phyloP scores from a whole-genome alignment of 2,113 vertebrate genomes.

The Thryonomys swinderianus region DNA sequence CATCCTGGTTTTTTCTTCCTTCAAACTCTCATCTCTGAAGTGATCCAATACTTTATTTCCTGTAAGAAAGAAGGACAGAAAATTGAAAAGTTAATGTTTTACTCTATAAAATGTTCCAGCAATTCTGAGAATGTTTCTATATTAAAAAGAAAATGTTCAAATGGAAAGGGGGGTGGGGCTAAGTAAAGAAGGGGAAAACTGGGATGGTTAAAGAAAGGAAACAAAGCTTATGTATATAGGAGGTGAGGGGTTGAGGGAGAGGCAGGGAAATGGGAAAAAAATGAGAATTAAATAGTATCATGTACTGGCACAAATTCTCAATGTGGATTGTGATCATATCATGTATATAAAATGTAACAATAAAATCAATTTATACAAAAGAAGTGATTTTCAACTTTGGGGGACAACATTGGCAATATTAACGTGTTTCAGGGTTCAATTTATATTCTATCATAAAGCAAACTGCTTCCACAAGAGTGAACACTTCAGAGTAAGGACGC shows the following conservation, averaged over 20 bases:
- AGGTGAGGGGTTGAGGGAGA: too few species aligned
- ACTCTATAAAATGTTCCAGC: not conserved
- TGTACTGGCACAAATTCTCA: too few species aligned
- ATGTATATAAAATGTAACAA: too few species aligned
- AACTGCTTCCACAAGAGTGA: conserved; percentile 8
- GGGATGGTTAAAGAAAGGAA: too few species aligned
- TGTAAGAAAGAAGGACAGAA: conserved; percentile 2
- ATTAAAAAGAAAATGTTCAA: not conserved
- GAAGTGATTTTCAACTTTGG: conserved; percentile 20
- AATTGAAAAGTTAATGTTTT: not conserved
- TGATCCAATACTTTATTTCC: not conserved
- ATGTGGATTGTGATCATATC: too few species aligned
- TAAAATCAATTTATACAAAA: too few species aligned
- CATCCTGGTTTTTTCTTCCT: not conserved
- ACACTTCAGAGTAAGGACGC: not conserved
- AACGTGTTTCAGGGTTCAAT: not conserved
- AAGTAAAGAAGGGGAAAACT: too few species aligned
- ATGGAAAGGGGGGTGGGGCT: too few species aligned
- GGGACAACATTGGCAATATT: not conserved
- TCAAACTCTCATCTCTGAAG: not conserved
- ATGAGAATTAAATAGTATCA: too few species aligned
- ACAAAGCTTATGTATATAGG: too few species aligned
- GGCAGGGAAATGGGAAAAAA: too few species aligned
- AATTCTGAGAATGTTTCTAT: not conserved
- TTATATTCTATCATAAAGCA: not conserved